A percentile compares a stretch with the other conserved stretches of the same genome.
These are phyloP conservation scores for Chiloscyllium punctatum DNA, from an alignment of 2,797 vertebrate species.

Conservation along the genomic window DNA sequence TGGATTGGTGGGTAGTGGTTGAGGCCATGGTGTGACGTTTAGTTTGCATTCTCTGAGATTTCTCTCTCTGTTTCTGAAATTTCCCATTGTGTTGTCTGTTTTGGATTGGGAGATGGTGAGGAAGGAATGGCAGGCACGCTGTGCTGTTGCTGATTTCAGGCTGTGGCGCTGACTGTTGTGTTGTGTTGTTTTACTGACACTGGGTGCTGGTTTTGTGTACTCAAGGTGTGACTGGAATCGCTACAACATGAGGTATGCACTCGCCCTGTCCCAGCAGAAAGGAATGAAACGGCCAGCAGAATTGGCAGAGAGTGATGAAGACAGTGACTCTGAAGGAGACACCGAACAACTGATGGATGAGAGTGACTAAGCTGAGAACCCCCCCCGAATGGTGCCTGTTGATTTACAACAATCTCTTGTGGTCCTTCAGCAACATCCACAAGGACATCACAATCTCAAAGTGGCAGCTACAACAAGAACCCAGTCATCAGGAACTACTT, in stretches of 20 bases:
- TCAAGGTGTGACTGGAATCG: constrained; percentile 90
- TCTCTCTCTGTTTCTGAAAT: too few species aligned
- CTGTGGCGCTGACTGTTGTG: too few species aligned
- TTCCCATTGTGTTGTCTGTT: too few species aligned
- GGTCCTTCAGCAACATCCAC: background rate
- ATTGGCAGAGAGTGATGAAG: constrained; percentile 45
- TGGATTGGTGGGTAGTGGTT: too few species aligned
- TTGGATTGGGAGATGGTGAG: too few species aligned
- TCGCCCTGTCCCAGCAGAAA: constrained; percentile 75
- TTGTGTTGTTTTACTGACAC: background rate
- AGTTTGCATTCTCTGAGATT: too few species aligned
- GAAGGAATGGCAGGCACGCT: too few species aligned
- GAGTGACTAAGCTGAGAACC: background rate
- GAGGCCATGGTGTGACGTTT: too few species aligned
- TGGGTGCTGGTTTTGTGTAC: constrained; percentile 18
- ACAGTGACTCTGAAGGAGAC: constrained; percentile 32
- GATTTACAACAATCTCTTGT: background rate
- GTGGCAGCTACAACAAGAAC: background rate
- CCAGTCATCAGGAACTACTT: background rate
- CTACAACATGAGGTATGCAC: constrained; percentile 76
- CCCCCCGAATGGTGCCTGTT: background rate
- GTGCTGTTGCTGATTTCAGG: too few species aligned
- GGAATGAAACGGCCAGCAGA: constrained; percentile 68
- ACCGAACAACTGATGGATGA: background rate
- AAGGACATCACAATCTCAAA: background rate